A percentile compares a stretch with the other conserved stretches of the same genome.
phyloP scores from a whole-genome alignment of 2,797 vertebrate genomes.

The Arnoldichthys spilopterus region DNA sequence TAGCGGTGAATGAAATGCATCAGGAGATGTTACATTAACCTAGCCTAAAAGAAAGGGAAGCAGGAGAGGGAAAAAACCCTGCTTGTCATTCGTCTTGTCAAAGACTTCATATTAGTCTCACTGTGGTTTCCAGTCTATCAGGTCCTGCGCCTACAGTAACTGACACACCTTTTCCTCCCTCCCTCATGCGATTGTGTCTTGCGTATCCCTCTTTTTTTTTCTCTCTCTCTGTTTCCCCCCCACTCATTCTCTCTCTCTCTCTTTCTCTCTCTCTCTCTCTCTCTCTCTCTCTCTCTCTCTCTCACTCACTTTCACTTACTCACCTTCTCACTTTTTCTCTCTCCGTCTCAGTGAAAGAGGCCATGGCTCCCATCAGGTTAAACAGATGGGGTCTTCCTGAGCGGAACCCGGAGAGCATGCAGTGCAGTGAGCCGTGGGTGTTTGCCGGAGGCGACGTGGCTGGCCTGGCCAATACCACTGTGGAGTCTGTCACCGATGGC shows the following conservation, averaged over 20 bases:
- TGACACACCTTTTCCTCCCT: conserved; percentile 13
- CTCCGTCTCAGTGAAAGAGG: conserved; percentile 80
- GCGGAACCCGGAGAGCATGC: conserved; percentile 89
- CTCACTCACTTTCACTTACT: neutral
- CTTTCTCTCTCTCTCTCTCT: neutral
- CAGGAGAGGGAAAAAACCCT: conserved; percentile 45
- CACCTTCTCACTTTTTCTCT: neutral
- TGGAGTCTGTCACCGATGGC: conserved; percentile 95
- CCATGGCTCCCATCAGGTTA: conserved; percentile 88
- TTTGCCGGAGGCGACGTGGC: conserved; percentile 92
- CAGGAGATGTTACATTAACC: conserved; percentile 72
- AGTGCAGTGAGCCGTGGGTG: conserved; percentile 91
- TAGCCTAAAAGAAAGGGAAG: conserved; percentile 44
- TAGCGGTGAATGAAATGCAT: conserved; percentile 75
- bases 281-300: neutral
- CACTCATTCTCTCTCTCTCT: neutral
- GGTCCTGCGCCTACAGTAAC: conserved; percentile 23
- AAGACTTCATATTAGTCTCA: conserved; percentile 63
- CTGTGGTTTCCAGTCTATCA: conserved; percentile 62
- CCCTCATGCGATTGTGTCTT: conserved; percentile 4
- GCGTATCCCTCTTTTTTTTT: neutral
- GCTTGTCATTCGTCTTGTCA: conserved; percentile 68
- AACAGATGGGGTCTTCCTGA: conserved; percentile 91
- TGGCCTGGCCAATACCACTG: conserved; percentile 90
- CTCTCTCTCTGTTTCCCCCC: neutral